A percentile compares a stretch with the other conserved stretches of the same genome.
phyloP scores from a whole-genome alignment of 2,113 vertebrate species.

The Pelusios castaneus region DNA sequence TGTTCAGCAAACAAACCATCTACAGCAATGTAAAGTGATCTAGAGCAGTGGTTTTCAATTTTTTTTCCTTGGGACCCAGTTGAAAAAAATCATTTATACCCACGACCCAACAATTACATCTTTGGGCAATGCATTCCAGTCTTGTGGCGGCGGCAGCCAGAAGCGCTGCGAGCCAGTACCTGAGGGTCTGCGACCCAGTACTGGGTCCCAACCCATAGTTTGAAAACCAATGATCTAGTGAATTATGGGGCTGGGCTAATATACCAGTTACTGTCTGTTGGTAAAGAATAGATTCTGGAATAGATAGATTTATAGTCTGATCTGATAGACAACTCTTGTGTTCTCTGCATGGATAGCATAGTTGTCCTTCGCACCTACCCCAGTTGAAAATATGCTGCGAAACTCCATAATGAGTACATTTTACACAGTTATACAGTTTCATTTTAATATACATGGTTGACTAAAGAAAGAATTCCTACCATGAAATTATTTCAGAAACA shows the following conservation, averaged over 20 bases:
- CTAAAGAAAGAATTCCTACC: background rate
- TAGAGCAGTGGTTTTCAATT: no score
- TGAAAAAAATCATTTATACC: no score
- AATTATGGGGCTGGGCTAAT: background rate
- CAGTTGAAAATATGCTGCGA: background rate
- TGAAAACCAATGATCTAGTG: no score
- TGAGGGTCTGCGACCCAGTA: no score
- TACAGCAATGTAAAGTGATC: background rate
- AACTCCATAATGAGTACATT: background rate
- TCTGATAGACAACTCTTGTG: background rate
- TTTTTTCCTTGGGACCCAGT: no score
- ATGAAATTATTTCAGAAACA: background rate
- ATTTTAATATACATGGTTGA: background rate
- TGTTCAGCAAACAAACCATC: background rate
- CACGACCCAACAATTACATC: no score
- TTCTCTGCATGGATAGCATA: background rate
- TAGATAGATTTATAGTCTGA: background rate
- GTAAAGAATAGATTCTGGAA: background rate
- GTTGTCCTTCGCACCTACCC: background rate
- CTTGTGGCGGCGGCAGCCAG: no score
- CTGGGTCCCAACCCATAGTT: no score
- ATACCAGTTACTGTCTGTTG: fast-evolving
- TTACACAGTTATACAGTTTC: background rate
- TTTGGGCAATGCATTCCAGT: no score
- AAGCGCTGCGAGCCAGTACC: no score